phyloP scores from a whole-genome alignment of 2,797 vertebrate species.

The Hoplostethus atlanticus region DNA sequence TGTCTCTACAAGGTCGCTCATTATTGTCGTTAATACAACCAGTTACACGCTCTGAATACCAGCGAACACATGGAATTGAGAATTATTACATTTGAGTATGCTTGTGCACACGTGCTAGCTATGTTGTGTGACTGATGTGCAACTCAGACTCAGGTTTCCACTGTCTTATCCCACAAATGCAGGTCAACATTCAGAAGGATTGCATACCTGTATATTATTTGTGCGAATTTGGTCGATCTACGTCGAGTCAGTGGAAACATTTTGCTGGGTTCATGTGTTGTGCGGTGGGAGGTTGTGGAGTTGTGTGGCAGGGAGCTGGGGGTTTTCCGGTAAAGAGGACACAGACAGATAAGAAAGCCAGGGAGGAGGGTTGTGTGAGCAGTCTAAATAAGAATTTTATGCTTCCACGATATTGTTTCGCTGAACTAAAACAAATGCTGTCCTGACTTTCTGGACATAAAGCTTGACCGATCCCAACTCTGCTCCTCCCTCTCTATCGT shows the following conservation, averaged over 20 bases:
- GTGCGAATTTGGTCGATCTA: no score
- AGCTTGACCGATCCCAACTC: background rate
- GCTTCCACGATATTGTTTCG: no score
- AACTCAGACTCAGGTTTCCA: background rate
- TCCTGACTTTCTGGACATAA: no score
- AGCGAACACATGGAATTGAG: background rate
- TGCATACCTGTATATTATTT: no score
- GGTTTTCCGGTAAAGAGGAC: background rate
- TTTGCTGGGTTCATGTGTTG: no score
- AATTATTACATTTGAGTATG: background rate
- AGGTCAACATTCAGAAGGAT: no score
- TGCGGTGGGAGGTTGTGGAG: no score
- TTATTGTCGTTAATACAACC: constrained; percentile 12
- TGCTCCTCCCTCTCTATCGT: background rate
- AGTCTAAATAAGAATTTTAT: background rate
- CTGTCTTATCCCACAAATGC: background rate
- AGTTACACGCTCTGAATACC: background rate
- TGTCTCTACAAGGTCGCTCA: constrained; percentile 1
- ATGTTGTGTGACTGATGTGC: background rate
- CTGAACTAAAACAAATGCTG: no score
- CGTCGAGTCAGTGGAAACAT: no score
- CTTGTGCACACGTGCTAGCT: background rate
- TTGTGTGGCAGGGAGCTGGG: no score
- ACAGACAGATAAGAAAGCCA: constrained; percentile 2
- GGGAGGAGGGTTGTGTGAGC: background rate